Percentiles rank a stretch among this genome's conserved stretches.
phyloP scores from a whole-genome alignment of 2,797 vertebrate species.

The Hemibagrus guttatus region DNA sequence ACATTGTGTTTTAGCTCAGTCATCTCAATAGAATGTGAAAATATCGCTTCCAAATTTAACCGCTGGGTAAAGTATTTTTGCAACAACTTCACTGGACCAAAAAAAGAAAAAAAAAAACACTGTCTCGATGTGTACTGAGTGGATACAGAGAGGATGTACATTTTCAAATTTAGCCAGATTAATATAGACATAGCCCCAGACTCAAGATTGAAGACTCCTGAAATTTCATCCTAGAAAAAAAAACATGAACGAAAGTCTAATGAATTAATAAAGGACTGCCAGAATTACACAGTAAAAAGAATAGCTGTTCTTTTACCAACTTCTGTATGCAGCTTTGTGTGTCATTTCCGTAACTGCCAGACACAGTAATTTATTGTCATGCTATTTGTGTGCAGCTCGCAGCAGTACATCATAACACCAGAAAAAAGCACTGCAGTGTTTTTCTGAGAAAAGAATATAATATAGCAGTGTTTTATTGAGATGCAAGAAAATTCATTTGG shows the following conservation, averaged over 20 bases:
- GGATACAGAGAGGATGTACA: no score
- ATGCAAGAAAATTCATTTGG: not conserved
- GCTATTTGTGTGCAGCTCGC: not conserved
- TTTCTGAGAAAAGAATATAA: not conserved
- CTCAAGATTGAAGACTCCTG: not conserved
- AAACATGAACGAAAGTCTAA: not conserved
- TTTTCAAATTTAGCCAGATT: no score
- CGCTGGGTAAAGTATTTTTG: no score
- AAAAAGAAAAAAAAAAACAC: no score
- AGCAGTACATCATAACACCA: not conserved
- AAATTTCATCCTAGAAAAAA: not conserved
- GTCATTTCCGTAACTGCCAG: not conserved
- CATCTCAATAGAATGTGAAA: no score
- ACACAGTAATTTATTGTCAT: not conserved
- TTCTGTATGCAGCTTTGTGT: not conserved
- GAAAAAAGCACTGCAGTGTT: not conserved
- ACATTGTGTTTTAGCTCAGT: no score
- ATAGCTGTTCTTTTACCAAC: not conserved
- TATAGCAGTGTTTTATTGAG: not conserved
- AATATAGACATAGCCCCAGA: not conserved
- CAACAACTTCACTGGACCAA: no score
- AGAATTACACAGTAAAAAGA: not conserved
- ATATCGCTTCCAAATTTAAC: no score
- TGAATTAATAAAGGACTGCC: not conserved
- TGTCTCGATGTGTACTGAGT: no score